Conservation (phyloP, 2,888 invertebrate genomes). For the Acutogordius australiensis region DNA sequence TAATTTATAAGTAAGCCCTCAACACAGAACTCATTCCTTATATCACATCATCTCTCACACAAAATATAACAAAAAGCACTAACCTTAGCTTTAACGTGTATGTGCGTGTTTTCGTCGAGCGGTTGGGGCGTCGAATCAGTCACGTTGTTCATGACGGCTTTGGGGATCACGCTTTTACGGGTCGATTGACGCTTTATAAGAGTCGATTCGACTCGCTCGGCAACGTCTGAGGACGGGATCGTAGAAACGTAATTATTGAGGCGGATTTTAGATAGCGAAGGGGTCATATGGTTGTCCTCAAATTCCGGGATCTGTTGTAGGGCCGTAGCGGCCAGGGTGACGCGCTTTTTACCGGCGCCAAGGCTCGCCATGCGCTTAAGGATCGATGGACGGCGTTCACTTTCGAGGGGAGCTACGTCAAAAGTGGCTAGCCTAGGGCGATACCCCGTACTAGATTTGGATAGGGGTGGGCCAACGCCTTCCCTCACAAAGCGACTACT, state of each 20-base stretch:
- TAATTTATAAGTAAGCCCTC: too few species aligned
- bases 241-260: background rate
- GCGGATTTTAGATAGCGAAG: background rate
- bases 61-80: too few species aligned
- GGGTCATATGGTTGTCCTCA: background rate
- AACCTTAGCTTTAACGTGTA: slow-evolving; percentile 2
- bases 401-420: background rate
- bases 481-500: too few species aligned
- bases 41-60: too few species aligned
- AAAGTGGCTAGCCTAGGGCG: background rate
- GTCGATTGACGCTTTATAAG: background rate
- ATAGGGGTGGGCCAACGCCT: too few species aligned
- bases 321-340: background rate
- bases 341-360: background rate
- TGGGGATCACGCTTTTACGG: background rate
- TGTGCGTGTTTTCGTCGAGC: background rate
- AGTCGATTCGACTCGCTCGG: background rate
- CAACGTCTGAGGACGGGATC: background rate
- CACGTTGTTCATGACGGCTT: background rate
- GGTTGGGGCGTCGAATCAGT: background rate
- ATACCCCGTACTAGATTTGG: background rate
- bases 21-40: too few species aligned
- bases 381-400: background rate
- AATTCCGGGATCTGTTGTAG: background rate
- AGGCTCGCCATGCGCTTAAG: background rate